Evolutionary conservation across 2,888 invertebrate genomes (phyloP), one percentile per base, ranked within the genome.

Genomic region (Folsomia manolachei): DNA sequence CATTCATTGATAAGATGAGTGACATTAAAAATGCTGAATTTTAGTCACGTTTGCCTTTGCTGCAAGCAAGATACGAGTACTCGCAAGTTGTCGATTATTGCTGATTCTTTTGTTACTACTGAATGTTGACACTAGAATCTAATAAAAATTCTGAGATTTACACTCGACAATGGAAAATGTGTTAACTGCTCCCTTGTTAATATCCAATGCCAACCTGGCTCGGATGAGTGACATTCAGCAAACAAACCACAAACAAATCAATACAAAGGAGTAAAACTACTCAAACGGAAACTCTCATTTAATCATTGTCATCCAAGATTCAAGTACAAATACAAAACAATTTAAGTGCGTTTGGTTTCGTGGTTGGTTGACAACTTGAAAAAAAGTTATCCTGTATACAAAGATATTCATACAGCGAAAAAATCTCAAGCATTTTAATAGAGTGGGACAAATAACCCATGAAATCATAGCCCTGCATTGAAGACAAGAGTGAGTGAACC

Each of bases 231-330:
- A n/a, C n/a, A n/a, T n/a, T n/a, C n/a, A n/a, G n/a, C n/a, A n/a
- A n/a, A n/a, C 39, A 39, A 56, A 56, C 56, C 56, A 56, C 56
- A 56, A 56, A 56, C n/a, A n/a, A n/a, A n/a, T n/a, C n/a, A n/a
- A n/a, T n/a, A n/a, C n/a, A 7, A 56, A 56, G 21, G 56, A 18
- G 18, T 56, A 4, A 39, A 39, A 39, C 39, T 39, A 39, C 39
- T 56, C 56, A 56, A 56, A 56, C 56, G 56, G 56, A 56, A 56
- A 56, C n/a, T 19, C 21, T 18, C 56, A 56, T 19, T 21, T 56
- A 56, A 56, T 56, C 39, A 14, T 39, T n/a, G n/a, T n/a, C n/a
- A n/a, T n/a, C n/a, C n/a, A 39, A 4, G 39, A 14, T 39, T 19
- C 56, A 56, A 56, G 56, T 56, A 56, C 56, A 56, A 56, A 56